Percentiles rank a stretch among this genome's conserved stretches.
These are phyloP conservation scores for Terrapene triunguis DNA, from an alignment of 2,113 vertebrate species.

Conservation along the genomic window DNA sequence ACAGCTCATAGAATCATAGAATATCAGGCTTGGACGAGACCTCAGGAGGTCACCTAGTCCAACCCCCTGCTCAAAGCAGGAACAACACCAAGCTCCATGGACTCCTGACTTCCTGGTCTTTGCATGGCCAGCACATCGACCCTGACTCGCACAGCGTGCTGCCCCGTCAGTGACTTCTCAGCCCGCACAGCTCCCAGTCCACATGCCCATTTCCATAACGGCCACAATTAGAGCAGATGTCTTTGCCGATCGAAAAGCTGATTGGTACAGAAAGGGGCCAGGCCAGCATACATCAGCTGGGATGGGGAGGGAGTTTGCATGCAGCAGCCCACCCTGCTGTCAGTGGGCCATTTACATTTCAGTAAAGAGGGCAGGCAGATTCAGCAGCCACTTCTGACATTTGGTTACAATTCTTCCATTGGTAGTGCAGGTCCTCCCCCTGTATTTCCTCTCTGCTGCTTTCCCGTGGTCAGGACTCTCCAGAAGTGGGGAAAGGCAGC, in stretches of 20 bases:
- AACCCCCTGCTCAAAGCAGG: no score
- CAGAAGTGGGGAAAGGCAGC: background rate
- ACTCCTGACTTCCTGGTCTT: background rate
- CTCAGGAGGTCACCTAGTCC: no score
- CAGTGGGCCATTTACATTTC: background rate
- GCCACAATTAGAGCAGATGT: constrained; percentile 23
- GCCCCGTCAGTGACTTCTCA: background rate
- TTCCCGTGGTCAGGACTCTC: background rate
- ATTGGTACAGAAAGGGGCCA: constrained; percentile 46
- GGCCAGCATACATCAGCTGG: constrained; percentile 35
- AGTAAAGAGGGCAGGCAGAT: constrained; percentile 34
- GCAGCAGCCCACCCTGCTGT: constrained; percentile 42
- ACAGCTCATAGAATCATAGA: accelerated
- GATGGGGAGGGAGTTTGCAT: background rate
- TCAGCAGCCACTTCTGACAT: background rate
- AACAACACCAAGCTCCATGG: accelerated
- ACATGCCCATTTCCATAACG: constrained; percentile 31
- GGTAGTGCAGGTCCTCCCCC: background rate
- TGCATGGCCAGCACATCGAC: background rate
- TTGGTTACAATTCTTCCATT: background rate
- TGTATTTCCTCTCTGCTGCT: background rate
- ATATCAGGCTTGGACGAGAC: no score
- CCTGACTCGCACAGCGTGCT: accelerated
- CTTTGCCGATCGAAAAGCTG: constrained; percentile 33
- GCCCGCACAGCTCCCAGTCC: constrained; percentile 11